Evolutionary conservation across 1,140 invertebrate species (phyloP).

Genomic region (Calliopsis andreniformis): DNA sequence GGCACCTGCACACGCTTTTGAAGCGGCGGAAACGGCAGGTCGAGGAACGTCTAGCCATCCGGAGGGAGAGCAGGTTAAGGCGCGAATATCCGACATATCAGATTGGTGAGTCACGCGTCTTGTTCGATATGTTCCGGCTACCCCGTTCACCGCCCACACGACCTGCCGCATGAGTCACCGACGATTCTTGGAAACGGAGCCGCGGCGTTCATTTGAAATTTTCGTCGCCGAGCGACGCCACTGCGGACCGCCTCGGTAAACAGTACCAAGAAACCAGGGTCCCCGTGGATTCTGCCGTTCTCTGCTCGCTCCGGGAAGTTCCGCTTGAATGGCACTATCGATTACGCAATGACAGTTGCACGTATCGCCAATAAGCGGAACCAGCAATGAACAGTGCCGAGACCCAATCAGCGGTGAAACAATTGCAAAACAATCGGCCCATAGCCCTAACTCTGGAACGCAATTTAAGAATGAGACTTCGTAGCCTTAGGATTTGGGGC

Average conservation of each 20-base stretch:
- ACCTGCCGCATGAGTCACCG: conserved; percentile 56
- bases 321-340: conserved; percentile 23
- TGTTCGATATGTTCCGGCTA: conserved; percentile 68
- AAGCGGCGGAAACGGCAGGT: conserved; percentile 40
- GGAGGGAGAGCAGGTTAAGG: conserved; percentile 56
- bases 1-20: conserved; percentile 36
- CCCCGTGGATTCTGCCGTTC: conserved; percentile 8
- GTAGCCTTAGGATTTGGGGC: background rate
- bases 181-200: conserved; percentile 60
- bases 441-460: background rate
- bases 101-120: conserved; percentile 66
- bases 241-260: background rate
- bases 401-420: background rate
- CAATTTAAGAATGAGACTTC: background rate
- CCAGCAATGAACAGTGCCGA: background rate
- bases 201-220: conserved; percentile 51
- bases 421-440: background rate
- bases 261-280: background rate
- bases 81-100: conserved; percentile 65
- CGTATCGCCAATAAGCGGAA: conserved; percentile 18
- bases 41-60: conserved; percentile 50
- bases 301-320: background rate
- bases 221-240: conserved; percentile 39
- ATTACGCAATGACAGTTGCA: conserved; percentile 25
- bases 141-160: conserved; percentile 65